Base-by-base conservation (phyloP, 2,113 vertebrate genomes). In the Vidua chalybeata region DNA sequence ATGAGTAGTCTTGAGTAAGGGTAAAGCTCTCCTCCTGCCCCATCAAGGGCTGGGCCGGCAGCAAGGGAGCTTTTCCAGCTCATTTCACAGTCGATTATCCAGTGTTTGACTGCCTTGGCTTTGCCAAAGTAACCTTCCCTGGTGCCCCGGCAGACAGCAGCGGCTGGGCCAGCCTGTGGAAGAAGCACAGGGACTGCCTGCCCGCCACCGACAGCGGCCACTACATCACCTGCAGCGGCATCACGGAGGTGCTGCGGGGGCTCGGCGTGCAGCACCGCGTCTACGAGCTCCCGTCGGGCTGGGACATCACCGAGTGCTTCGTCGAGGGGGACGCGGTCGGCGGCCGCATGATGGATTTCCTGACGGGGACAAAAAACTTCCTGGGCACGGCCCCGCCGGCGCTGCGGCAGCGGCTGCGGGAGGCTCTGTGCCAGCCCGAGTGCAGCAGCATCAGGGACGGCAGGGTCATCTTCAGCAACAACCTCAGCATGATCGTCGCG, bases 231-330 rank as follows among this genome's bases (percentile, higher is more conserved):
- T 98, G 97, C 17, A 87, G 79, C 4, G 97, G 98, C 93, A 97
- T 99, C 94, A 97, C 96, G 3, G 91, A 84, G 21, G 39, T 97
- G 80, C 96, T 99, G 90, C 96, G 95, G 80, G 31, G 95, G 35
- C 90, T 95, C 16, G 95, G 97, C 1, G 35, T 98, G 61, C 85
- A 63, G 6, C 98, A 98, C 82, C 76, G 55, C 20, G 89, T 90
- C 33, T 96, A 97, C 33, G 97, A 96, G 78, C 93, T 98, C 43
- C 96, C 91, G 0, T 98, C 98, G 2, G 96, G 97, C 52, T 97
- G 98, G 96, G 98, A 99, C 48, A 98, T 98, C 92, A 98, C 97
- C 0, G 97, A 98, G 90, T 99, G 98, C 95, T 98, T 99, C 94
- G 63, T 79, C 1, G 97, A 98, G 26, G 98, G 98, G 3, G 97